phyloP scores from a whole-genome alignment of 2,113 vertebrate species.

The Psilopogon haemacephalus region DNA sequence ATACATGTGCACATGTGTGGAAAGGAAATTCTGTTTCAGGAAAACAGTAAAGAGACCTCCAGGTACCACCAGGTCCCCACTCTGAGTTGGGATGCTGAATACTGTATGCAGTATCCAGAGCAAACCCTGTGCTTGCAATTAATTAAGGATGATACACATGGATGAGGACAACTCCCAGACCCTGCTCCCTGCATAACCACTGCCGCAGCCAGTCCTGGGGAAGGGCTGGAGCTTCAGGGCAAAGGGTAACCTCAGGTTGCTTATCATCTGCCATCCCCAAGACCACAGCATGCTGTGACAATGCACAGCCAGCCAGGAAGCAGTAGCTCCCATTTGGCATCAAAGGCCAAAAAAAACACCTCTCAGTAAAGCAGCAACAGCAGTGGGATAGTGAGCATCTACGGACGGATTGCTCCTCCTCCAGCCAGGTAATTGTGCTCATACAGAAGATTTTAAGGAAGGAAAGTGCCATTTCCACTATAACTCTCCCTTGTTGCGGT shows the following conservation, averaged over 20 bases:
- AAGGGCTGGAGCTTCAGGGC: neutral
- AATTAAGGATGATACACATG: neutral
- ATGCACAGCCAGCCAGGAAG: fast-evolving
- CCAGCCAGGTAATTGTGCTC: neutral
- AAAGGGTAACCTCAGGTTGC: fast-evolving
- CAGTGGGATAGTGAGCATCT: neutral
- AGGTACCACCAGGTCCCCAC: neutral
- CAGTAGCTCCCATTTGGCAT: neutral
- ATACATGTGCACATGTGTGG: neutral
- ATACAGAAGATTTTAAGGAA: neutral
- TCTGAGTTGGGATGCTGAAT: neutral
- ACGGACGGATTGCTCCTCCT: neutral
- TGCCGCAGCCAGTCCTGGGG: neutral
- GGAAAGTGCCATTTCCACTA: neutral
- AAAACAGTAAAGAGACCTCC: neutral
- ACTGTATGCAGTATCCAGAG: neutral
- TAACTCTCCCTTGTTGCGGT: neutral
- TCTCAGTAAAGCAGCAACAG: neutral
- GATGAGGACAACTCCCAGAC: neutral
- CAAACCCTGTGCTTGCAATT: neutral
- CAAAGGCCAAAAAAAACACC: neutral
- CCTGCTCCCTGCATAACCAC: neutral
- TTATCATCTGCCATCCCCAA: neutral
- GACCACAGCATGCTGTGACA: neutral
- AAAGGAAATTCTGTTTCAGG: neutral